Evolutionary conservation across 2,113 vertebrate species (phyloP).

Genomic region (Phrynosoma blainvillii): DNA sequence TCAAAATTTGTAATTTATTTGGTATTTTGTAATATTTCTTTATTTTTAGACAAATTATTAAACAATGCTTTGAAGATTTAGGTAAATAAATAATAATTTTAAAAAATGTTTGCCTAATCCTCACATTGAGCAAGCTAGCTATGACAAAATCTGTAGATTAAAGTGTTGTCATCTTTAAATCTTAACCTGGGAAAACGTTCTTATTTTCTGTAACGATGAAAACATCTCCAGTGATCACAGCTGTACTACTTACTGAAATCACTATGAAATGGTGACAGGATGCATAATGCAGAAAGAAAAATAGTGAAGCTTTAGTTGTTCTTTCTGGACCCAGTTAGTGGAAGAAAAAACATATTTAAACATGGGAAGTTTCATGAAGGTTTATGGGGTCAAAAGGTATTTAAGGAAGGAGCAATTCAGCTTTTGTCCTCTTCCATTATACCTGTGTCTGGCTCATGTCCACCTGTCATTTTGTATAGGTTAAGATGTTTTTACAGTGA

Average conservation of each 20-base stretch:
- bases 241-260: not conserved
- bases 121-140: not conserved
- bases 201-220: not conserved
- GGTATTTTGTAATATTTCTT: not conserved
- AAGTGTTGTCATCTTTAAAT: not conserved
- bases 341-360: too few relatives aligned
- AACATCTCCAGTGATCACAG: not conserved
- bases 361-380: not conserved
- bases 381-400: not conserved
- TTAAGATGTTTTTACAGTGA: too few relatives aligned
- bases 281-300: not conserved
- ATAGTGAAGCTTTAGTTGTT: not conserved
- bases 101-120: not conserved
- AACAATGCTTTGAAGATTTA: constrained; percentile 3
- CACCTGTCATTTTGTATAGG: too few relatives aligned
- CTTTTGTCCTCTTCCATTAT: too few relatives aligned
- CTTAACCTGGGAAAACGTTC: not conserved
- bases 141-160: not conserved
- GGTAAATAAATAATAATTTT: not conserved
- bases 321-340: not conserved
- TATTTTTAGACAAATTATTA: constrained; percentile 2
- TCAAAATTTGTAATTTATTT: constrained; percentile 9
- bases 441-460: too few relatives aligned
- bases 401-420: not conserved
- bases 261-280: not conserved